A percentile compares a stretch with the other conserved stretches of the same genome.
phyloP scores from a whole-genome alignment of 53 echinoderm and acorn worm genomes.

The Apostichopus leukothele region DNA sequence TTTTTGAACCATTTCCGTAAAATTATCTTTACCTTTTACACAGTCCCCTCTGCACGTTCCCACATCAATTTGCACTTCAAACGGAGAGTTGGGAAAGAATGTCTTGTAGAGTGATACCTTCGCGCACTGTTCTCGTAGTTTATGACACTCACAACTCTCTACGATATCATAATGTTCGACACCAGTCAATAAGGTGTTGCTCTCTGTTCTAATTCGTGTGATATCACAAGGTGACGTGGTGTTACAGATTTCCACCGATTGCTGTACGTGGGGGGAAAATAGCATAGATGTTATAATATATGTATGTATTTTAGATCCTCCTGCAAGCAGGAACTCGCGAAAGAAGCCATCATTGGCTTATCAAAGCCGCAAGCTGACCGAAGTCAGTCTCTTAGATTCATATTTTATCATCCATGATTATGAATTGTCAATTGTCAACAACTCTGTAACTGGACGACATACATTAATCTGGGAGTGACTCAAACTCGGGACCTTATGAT shows the following conservation, averaged over 20 bases:
- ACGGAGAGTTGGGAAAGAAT: slow-evolving; percentile 20
- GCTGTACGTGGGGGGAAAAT: neutral
- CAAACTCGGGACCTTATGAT: no score
- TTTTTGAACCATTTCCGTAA: no score
- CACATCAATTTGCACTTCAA: slow-evolving; percentile 30
- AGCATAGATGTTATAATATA: no score
- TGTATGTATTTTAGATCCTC: no score
- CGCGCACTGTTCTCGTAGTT: neutral
- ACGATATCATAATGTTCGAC: slow-evolving; percentile 2
- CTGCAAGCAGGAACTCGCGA: no score
- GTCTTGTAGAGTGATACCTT: neutral
- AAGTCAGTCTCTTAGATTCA: no score
- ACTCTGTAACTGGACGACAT: no score
- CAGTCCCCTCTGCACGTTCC: slow-evolving; percentile 1
- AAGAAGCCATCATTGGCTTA: no score
- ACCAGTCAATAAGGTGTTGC: neutral
- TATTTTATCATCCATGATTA: no score
- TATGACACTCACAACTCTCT: slow-evolving; percentile 4
- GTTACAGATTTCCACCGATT: neutral
- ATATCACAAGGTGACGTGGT: neutral
- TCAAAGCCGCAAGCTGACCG: no score
- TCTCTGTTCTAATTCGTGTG: neutral
- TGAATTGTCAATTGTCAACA: no score
- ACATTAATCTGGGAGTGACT: no score
- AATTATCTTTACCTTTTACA: neutral